phyloP scores from a whole-genome alignment of 2,797 vertebrate species.

The Lutjanus campechanus region DNA sequence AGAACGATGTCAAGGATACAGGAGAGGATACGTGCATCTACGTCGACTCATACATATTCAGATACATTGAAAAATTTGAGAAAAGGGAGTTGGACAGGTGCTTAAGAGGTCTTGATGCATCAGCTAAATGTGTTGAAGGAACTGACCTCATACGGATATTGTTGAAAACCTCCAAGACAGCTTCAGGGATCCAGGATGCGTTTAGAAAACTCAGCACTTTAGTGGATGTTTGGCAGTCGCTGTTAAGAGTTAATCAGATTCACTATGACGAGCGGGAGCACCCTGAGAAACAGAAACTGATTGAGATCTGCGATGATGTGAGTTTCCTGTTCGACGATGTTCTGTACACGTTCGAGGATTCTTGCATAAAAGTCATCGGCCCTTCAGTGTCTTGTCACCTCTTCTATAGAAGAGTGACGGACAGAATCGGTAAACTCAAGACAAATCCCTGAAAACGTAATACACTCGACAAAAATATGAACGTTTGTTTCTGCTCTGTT shows the following conservation, averaged over 20 bases:
- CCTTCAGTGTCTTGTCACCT: fast-evolving
- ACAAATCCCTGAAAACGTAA: background rate
- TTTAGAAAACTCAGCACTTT: background rate
- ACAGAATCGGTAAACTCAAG: background rate
- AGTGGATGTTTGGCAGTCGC: background rate
- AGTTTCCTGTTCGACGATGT: fast-evolving
- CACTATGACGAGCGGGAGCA: background rate
- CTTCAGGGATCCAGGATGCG: background rate
- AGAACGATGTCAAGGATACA: background rate
- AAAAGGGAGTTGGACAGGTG: background rate
- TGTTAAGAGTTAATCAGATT: slow-evolving; percentile 39
- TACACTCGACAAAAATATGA: too few relatives aligned
- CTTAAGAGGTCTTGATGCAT: background rate
- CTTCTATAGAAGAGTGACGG: slow-evolving; percentile 7
- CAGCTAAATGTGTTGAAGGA: background rate
- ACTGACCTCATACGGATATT: slow-evolving; percentile 24
- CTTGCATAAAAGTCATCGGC: slow-evolving; percentile 52
- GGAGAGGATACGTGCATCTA: slow-evolving; percentile 32
- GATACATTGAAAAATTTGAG: slow-evolving; percentile 49
- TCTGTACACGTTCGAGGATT: slow-evolving; percentile 36
- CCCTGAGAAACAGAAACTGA: background rate
- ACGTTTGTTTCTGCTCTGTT: too few relatives aligned
- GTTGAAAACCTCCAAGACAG: background rate
- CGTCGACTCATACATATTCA: slow-evolving; percentile 47
- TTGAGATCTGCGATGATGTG: background rate